Base-by-base conservation (phyloP, 2,113 vertebrate genomes). In the Choloepus hoffmanni region DNA sequence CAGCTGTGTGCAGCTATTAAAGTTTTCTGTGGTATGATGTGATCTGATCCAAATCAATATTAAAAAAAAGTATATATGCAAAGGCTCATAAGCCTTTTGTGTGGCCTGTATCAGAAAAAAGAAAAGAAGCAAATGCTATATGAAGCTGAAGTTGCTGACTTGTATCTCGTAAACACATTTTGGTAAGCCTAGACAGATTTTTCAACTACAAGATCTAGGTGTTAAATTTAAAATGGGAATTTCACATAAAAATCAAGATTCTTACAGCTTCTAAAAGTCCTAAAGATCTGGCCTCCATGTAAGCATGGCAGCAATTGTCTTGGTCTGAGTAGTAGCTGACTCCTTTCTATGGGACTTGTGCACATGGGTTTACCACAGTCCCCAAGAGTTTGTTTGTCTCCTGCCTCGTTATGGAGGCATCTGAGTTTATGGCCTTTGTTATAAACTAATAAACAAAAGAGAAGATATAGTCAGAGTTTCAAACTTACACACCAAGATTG, bases 41-140 rank as follows among this genome's bases (percentile, higher is more conserved):
- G 62, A 93, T 82, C 16, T 82, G 77, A 88, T 72, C 6, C n/a
- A 77, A 30, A n/a, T 94, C 28, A 68, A 18, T 33, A 60, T 76
- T 93, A 53, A 36, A 33, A 40, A 60, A 48, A 40, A 62, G 36
- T 5, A 11, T 40, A 63, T 16, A 24, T 4, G 65, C 7, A 73
- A 94, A 95, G 6, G 6, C 48, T 70, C 55, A 63, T 21, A 74
- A 89, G 36, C 19, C 7, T 76, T 96, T 94, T 85, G 23, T 85
- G 26, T 36, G 50, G 3, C 45, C 26, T 91, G 2, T 90, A 19
- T 79, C 24, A 58, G 74, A 84, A 63, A 79, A 76, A 90, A 73
- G 62, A 86, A 82, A 72, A 9, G 74, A 13, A 72, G 9, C 45
- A 79, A 81, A 48, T 72, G 2, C 21, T 90, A 40, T 62, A 40